Evolutionary conservation across 2,113 vertebrate species (phyloP).

Genomic region (Nothoprocta pentlandii): DNA sequence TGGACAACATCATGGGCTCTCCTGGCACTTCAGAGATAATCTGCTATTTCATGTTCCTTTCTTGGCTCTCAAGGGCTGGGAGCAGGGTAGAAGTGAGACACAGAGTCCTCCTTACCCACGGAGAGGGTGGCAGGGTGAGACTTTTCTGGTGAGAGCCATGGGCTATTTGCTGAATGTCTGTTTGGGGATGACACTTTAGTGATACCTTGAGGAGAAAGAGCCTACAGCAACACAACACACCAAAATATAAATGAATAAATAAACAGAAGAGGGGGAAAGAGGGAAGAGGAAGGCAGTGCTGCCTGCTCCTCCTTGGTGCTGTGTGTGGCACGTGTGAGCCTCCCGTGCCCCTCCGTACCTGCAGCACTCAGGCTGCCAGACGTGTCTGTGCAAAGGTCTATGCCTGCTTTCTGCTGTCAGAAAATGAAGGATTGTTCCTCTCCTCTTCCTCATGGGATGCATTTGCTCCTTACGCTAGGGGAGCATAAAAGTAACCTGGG

Average conservation of each 20-base stretch:
- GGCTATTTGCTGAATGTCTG: neutral
- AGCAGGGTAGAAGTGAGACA: neutral
- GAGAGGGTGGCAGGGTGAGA: neutral
- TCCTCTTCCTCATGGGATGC: neutral
- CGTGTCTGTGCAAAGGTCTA: neutral
- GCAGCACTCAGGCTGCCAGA: neutral
- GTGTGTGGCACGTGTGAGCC: neutral
- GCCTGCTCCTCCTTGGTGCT: neutral
- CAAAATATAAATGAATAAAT: neutral
- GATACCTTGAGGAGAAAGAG: neutral
- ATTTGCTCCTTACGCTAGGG: neutral
- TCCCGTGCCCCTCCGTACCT: accelerated
- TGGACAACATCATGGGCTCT: neutral
- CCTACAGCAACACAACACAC: neutral
- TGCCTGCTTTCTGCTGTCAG: neutral
- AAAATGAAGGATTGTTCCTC: neutral
- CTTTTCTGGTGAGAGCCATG: neutral
- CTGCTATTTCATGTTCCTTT: neutral
- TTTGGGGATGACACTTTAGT: neutral
- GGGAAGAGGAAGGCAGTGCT: accelerated
- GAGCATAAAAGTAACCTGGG: neutral
- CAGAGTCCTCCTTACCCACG: neutral
- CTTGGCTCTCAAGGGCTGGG: neutral
- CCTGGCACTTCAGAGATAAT: neutral
- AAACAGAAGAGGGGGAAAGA: neutral